Percentiles rank a stretch among this genome's conserved stretches.
Conservation (phyloP, 2,113 vertebrate species). For the Cepphus grylle region DNA sequence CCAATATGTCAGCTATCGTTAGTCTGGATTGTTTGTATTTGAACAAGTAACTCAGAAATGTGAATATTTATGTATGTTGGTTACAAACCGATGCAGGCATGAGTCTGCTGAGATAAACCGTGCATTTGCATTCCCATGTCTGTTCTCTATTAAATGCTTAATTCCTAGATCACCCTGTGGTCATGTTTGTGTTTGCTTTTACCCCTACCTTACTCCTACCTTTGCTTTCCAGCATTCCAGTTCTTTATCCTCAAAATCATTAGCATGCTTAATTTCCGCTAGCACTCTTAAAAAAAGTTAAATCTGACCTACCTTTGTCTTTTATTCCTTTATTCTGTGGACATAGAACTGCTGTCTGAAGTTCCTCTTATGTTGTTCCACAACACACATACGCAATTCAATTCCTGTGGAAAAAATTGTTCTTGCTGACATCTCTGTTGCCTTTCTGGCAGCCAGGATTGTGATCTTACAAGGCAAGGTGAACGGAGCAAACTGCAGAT, state of each 20-base stretch:
- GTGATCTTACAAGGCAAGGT: not conserved
- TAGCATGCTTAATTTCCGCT: not conserved
- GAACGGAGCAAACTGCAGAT: not conserved
- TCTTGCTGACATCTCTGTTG: not conserved
- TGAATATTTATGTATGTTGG: not conserved
- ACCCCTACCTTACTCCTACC: not conserved
- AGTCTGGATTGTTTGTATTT: not conserved
- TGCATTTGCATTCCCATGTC: accelerated
- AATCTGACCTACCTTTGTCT: not conserved
- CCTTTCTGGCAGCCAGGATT: not conserved
- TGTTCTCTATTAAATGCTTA: not conserved
- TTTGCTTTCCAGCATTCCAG: not conserved
- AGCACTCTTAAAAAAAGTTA: not conserved
- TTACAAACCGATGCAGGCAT: not conserved
- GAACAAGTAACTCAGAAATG: not conserved
- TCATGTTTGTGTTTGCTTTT: not conserved
- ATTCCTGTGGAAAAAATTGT: not conserved
- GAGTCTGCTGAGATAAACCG: not conserved
- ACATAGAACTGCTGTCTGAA: not conserved
- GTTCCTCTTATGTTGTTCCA: not conserved
- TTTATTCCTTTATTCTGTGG: not conserved
- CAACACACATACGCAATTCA: not conserved
- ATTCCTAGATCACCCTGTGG: not conserved
- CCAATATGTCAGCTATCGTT: not conserved
- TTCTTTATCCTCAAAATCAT: not conserved